A percentile compares a stretch with the other conserved stretches of the same genome.
Conservation (phyloP, 1,140 invertebrate genomes). For the Papilio helenus region DNA sequence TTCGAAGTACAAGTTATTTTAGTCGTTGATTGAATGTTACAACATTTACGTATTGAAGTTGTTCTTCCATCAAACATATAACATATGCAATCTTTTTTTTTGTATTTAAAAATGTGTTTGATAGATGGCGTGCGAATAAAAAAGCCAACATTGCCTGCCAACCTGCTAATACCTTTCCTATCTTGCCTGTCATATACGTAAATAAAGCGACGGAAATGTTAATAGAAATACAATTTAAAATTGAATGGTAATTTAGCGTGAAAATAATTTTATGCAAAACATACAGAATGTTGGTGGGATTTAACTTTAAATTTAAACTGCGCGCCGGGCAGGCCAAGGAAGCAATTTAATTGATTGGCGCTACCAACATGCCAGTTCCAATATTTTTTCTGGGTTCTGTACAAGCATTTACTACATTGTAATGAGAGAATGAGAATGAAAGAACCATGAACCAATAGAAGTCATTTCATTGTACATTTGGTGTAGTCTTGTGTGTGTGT, state of each 20-base stretch:
- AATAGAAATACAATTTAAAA: background rate
- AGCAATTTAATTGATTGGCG: constrained; percentile 43
- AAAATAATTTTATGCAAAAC: background rate
- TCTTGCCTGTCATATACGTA: background rate
- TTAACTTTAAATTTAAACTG: background rate
- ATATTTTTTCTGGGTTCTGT: constrained; percentile 30
- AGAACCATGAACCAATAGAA: background rate
- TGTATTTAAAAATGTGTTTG: background rate
- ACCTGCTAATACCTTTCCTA: background rate
- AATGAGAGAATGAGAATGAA: background rate
- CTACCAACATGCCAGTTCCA: constrained; percentile 42
- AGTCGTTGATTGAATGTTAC: too few species aligned
- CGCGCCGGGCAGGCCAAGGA: background rate
- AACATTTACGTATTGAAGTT: too few species aligned
- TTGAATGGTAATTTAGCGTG: background rate
- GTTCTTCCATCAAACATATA: too few species aligned
- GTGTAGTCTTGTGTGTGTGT: constrained; percentile 6
- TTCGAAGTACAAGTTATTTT: too few species aligned
- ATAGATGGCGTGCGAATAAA: background rate
- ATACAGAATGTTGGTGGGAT: background rate
- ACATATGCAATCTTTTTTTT: background rate
- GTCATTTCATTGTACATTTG: background rate
- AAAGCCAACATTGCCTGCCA: background rate
- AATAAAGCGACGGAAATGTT: background rate
- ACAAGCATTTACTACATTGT: background rate